Base-by-base conservation (phyloP, 2,797 vertebrate genomes). In the Pipistrellus kuhlii region DNA sequence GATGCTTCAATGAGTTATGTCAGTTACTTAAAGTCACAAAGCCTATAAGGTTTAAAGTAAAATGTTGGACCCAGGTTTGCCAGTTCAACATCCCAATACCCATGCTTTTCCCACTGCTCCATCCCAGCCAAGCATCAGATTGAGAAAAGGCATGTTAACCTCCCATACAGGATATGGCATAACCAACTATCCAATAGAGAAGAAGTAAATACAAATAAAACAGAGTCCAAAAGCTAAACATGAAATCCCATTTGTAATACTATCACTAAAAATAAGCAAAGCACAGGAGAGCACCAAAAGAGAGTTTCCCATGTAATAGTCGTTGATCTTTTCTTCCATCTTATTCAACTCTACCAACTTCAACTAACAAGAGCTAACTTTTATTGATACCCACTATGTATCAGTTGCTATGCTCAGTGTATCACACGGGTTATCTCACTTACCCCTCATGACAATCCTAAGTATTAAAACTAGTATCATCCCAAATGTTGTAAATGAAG, bases 11-110 rank as follows among this genome's bases (percentile, higher is more conserved):
- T 48, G 68, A 68, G 18, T 68, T 69, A n/a, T 3, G 18, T 55
- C 77, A 20, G 32, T 90, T 90, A 14, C n/a, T 73, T 76, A 75
- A 92, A 85, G 62, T 78, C 64, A 75, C 27, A 68, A 21, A 84
- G 3, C 10, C 23, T 20, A 0, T 35, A 77, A 57, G 35, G 23
- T 1, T 85, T 85, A 69, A 83, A 93, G 53, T 21, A 59, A 80
- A 66, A 53, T 41, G 3, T 1, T 75, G 51, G 38, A 55, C 20
- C 18, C 41, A 83, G 25, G 1, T 82, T 62, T 82, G 41, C 62
- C 53, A 81, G 68, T 85, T 21, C 59, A 62, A 62, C 27, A 62
- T 30, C 38, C 38, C 32, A 88, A 62, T 4, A 0, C 76, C 44
- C 6, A 21, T n/a, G 4, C 2, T 85, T 13, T 77, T 35, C 57